Evolutionary conservation across 2,888 invertebrate genomes (phyloP), one percentile per base, ranked within the genome.

Genomic region (Bellardia bayeri): DNA sequence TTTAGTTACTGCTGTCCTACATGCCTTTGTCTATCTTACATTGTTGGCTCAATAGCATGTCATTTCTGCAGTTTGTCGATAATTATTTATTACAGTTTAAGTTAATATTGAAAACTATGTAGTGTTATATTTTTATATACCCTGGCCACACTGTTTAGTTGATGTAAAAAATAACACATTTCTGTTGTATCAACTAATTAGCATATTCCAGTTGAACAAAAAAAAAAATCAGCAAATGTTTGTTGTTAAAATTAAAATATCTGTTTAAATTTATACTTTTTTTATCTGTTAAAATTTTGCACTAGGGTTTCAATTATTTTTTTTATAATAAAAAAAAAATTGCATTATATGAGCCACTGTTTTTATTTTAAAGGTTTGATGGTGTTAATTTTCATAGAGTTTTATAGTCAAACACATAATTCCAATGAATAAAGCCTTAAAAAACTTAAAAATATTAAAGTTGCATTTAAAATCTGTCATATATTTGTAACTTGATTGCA

Each of bases 351-450:
- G 30, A 49, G 63, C 61, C 40, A 13, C n/a, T 33, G 23, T n/a
- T 68, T n/a, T 40, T 68, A 6, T 45, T 7, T 45, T 45, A 11
- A 9, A 11, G 23, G 23, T 23, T 7, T 64, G 66, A 40, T 58
- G 80, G 83, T 86, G 83, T 86, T 86, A 86, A 83, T 80, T 86
- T 83, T 69, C 69, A 69, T 30, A n/a, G 11, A 75, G 56, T 54
- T 82, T 71, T 23, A 64, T 49, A 64, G 61, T 42, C 68, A 49
- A 45, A 54, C 30, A 58, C 3, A 54, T 23, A 13, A 14, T 72
- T 68, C 49, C 30, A 58, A 42, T 4, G 16, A 61, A 61, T 30
- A 49, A 61, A n/a, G 14, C 0, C 30, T 7, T 23, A 66, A 54
- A 6, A 23, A 23, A 23, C 23, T 23, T 23, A 23, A 23, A 23